Conservation (phyloP, 2,113 vertebrate species). For the Platichthys stellatus region DNA sequence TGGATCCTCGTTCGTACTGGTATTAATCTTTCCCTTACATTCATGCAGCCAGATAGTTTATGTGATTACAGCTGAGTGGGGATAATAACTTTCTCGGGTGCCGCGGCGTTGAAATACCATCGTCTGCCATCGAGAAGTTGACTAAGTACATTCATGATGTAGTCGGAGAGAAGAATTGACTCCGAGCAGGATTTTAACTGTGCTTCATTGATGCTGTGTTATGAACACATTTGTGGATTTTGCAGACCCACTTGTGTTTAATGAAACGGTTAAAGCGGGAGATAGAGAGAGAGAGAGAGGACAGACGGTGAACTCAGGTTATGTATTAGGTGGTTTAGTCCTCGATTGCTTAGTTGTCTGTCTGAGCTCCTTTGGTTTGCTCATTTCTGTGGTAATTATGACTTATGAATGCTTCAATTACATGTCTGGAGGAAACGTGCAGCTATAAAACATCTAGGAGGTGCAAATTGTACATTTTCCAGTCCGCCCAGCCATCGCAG, state of each 20-base stretch:
- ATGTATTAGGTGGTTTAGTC: too few species aligned
- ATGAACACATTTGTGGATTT: conserved; percentile 48
- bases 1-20: conserved; percentile 61
- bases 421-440: conserved; percentile 17
- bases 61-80: conserved; percentile 67
- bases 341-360: background rate
- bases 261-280: conserved; percentile 55
- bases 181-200: conserved; percentile 35
- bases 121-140: background rate
- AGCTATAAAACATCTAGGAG: conserved; percentile 50
- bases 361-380: conserved; percentile 7
- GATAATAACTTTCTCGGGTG: conserved; percentile 40
- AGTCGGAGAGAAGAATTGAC: conserved; percentile 21
- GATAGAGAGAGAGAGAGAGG: conserved; percentile 15
- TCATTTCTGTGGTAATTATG: conserved; percentile 37
- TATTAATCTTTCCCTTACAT: conserved; percentile 74
- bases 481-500: conserved; percentile 37
- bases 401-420: conserved; percentile 32
- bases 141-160: conserved; percentile 19
- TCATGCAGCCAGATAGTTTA: conserved; percentile 61
- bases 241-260: conserved; percentile 44
- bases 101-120: conserved; percentile 26
- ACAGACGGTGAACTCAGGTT: too few species aligned
- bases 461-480: conserved; percentile 34
- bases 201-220: conserved; percentile 16